phyloP scores from a whole-genome alignment of 2,113 vertebrate species.

The Spea bombifrons region DNA sequence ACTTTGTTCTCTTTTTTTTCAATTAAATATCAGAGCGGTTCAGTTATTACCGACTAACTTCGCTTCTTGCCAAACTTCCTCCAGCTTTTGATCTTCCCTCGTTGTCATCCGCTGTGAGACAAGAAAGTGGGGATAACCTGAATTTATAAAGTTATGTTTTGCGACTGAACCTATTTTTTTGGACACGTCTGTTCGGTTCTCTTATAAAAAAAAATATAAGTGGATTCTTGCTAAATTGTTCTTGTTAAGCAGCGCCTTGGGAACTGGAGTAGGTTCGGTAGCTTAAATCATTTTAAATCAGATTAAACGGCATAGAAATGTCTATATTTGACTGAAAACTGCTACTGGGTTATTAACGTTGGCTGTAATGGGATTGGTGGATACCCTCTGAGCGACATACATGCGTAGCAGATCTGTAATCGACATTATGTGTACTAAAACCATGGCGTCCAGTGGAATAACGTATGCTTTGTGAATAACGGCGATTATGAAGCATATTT shows the following conservation, averaged over 20 bases:
- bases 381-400: too few species aligned
- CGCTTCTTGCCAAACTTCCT: conserved; percentile 56
- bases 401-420: too few species aligned
- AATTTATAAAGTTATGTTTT: conserved; percentile 57
- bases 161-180: conserved; percentile 52
- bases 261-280: conserved; percentile 56
- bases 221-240: conserved; percentile 54
- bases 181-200: conserved; percentile 49
- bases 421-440: too few species aligned
- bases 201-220: conserved; percentile 52
- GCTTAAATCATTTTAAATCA: conserved; percentile 45
- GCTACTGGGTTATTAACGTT: background rate
- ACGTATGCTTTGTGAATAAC: too few species aligned
- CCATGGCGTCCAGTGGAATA: too few species aligned
- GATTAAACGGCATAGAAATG: conserved; percentile 51
- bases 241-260: conserved; percentile 53
- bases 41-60: conserved; percentile 56
- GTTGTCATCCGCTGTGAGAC: conserved; percentile 53
- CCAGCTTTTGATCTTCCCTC: conserved; percentile 57
- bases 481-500: too few species aligned
- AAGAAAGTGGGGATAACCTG: conserved; percentile 45
- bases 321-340: background rate
- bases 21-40: conserved; percentile 47
- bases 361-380: background rate
- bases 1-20: conserved; percentile 54